These are phyloP conservation scores for Dioctria linearis DNA, from an alignment of 2,888 invertebrate species.

Conservation along the genomic window DNA sequence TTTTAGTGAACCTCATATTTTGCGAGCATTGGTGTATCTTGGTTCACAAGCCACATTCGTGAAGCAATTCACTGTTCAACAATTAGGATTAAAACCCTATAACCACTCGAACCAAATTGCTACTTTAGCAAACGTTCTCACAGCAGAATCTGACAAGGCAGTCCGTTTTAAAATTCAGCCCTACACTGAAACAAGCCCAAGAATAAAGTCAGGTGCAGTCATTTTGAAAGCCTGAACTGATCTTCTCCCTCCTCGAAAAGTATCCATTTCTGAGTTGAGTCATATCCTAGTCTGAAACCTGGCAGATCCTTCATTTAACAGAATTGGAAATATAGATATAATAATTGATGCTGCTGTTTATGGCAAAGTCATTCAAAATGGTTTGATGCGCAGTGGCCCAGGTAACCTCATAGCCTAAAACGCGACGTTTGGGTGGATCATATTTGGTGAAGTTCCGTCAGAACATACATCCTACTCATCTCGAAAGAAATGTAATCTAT, in stretches of 20 bases:
- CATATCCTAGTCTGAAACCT: neutral
- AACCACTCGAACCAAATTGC: no score
- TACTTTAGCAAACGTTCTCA: no score
- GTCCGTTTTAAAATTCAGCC: no score
- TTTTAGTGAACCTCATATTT: no score
- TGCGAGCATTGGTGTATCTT: no score
- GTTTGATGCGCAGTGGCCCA: neutral
- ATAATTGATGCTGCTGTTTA: neutral
- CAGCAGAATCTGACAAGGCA: no score
- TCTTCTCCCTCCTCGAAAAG: neutral
- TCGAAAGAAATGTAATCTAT: neutral
- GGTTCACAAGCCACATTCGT: no score
- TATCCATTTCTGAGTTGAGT: neutral
- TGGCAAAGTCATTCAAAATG: slow-evolving; percentile 22
- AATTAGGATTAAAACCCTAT: no score
- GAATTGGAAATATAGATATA: neutral
- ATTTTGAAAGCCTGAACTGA: no score
- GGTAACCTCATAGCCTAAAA: neutral
- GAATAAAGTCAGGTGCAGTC: no score
- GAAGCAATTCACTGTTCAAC: no score
- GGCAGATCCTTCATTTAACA: neutral
- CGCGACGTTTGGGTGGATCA: neutral
- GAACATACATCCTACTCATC: neutral
- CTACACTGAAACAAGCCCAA: no score
- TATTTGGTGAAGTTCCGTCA: neutral